Percentiles rank a stretch among this genome's conserved stretches.
These are phyloP conservation scores for Danaus melanippus DNA, from an alignment of 1,140 invertebrate species.

Conservation along the genomic window DNA sequence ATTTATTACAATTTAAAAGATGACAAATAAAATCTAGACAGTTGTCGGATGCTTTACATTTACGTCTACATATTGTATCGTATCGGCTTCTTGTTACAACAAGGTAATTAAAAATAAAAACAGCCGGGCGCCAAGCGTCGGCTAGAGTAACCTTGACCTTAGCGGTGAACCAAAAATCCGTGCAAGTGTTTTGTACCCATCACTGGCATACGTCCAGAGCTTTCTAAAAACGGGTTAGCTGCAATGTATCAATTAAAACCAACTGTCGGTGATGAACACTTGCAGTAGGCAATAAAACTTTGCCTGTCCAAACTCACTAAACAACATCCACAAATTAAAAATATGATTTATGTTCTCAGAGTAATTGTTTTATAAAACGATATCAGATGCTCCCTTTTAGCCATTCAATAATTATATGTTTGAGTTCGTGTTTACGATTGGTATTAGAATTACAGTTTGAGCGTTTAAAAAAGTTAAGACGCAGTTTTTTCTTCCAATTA, in stretches of 20 bases:
- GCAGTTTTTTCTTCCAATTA: too few relatives aligned
- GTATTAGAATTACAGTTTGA: too few relatives aligned
- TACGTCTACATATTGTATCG: too few relatives aligned
- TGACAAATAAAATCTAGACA: too few relatives aligned
- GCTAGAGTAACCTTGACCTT: constrained; percentile 51
- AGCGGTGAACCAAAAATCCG: constrained; percentile 43
- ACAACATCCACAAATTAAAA: constrained; percentile 25
- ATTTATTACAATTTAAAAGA: too few relatives aligned
- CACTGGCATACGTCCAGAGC: constrained; percentile 52
- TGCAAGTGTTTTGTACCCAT: constrained; percentile 37
- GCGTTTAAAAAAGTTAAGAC: too few relatives aligned
- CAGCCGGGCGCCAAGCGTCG: constrained; percentile 21
- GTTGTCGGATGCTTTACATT: too few relatives aligned
- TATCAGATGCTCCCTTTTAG: too few relatives aligned
- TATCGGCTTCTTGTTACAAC: too few relatives aligned
- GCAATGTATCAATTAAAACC: constrained; percentile 53
- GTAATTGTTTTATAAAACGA: constrained; percentile 22
- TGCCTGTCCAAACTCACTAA: constrained; percentile 8
- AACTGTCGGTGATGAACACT: constrained; percentile 34
- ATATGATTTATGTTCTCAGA: constrained; percentile 27
- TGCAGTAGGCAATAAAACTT: constrained; percentile 40
- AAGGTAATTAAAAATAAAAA: constrained; percentile 5
- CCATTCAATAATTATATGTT: neutral
- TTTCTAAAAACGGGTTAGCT: constrained; percentile 56
- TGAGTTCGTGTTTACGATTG: neutral